These are phyloP conservation scores for Pteronura brasiliensis DNA, from an alignment of 2,113 vertebrate genomes.

Conservation along the genomic window DNA sequence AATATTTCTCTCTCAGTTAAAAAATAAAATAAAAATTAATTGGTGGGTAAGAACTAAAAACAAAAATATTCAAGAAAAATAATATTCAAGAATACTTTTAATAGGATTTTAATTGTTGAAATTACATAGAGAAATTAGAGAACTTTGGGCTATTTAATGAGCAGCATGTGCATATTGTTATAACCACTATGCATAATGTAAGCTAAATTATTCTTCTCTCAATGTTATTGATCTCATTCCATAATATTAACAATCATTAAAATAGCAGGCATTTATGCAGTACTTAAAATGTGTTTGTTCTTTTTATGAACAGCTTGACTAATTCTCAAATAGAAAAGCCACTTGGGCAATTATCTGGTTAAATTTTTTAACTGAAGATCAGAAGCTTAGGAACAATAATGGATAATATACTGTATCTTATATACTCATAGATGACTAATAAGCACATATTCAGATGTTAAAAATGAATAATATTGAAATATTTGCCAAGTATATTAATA, in stretches of 20 bases:
- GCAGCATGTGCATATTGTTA: neutral
- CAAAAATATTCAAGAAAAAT: neutral
- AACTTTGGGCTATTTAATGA: neutral
- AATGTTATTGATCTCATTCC: neutral
- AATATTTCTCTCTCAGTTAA: neutral
- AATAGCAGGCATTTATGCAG: neutral
- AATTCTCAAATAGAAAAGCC: neutral
- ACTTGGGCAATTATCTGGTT: neutral
- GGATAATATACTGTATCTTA: neutral
- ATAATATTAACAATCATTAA: neutral
- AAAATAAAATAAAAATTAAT: neutral
- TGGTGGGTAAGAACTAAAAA: neutral
- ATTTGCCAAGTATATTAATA: neutral
- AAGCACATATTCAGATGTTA: neutral
- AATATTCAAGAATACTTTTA: neutral
- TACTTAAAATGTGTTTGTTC: neutral
- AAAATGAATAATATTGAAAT: neutral
- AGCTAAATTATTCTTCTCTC: neutral
- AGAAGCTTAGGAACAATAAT: neutral
- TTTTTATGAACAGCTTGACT: neutral
- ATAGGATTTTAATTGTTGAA: neutral
- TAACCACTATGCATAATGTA: neutral
- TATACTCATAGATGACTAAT: neutral
- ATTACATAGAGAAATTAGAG: slow-evolving; percentile 7
- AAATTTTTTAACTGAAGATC: neutral